Base-by-base conservation (phyloP, 2,113 vertebrate genomes). In the Phalacrocorax pelagicus region DNA sequence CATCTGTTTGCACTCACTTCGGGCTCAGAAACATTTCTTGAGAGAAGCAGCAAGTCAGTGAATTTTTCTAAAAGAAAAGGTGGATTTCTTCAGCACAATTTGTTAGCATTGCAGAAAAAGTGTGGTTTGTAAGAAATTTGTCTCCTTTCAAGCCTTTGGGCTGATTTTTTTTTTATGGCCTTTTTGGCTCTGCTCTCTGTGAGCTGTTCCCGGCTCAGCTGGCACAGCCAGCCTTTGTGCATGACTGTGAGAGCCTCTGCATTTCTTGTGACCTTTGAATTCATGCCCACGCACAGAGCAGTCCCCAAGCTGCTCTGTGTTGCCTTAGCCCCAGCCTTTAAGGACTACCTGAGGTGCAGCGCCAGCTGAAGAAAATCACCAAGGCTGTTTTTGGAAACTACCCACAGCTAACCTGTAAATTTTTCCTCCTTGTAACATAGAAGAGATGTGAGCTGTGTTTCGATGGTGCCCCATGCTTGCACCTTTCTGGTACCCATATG, bases 1-100 rank as follows among this genome's bases (percentile, higher is more conserved):
- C 86, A 84, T 92, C 95, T 96, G 93, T 84, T 84, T 83, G 63
- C 77, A 36, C 30, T 94, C 72, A 19, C 55, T 86, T 69, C 32
- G n/a, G 77, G 51, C 81, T 89, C 11, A 4, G 51, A 81, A 94
- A 88, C 15, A 38, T 81, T 94, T 90, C 86, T 86, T 4, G 5
- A 44, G 70, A 81, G 73, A 81, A 88, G 51, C 38, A 95, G 65
- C 55, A 92, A 51, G 17, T 71, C 1, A 5, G 81, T 67, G 83
- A 92, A 52, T 74, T 74, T 67, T 93, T 86, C 72, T 74, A 36
- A 80, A 90, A 86, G 65, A 67, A 72, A 80, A 86, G 51, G 24
- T 67, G 16, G 34, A 38, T 86, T 95, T 74, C 77, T 81, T 44
- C 8, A 84, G 61, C 69, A 30, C 19, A 36, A 5, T 34, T 91